Percentiles rank a stretch among this genome's conserved stretches.
phyloP scores from a whole-genome alignment of 2,113 vertebrate species.

The Ibidorhyncha struthersii region DNA sequence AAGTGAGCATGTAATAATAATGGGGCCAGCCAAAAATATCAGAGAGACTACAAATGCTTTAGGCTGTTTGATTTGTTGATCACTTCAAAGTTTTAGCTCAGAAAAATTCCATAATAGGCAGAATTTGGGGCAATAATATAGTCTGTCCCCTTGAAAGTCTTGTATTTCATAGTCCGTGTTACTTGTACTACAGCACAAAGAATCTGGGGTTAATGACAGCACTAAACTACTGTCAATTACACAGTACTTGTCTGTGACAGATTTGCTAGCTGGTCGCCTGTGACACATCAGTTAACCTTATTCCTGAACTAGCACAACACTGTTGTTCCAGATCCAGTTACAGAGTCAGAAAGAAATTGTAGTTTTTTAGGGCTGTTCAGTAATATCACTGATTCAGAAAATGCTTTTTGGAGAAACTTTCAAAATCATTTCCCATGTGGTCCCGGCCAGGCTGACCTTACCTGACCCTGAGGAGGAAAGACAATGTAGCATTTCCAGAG shows the following conservation, averaged over 20 bases:
- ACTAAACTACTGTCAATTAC: not conserved
- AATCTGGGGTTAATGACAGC: not conserved
- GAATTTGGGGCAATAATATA: not conserved
- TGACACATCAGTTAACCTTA: not conserved
- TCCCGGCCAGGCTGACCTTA: not conserved
- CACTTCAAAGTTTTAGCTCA: not conserved
- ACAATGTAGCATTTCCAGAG: not conserved
- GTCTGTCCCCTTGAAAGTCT: not conserved
- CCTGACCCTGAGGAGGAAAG: not conserved
- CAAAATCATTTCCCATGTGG: not conserved
- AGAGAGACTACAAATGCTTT: not conserved
- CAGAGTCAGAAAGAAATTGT: not conserved
- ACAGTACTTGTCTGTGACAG: not conserved
- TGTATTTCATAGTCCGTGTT: not conserved
- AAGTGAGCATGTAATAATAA: not conserved
- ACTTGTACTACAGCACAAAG: not conserved
- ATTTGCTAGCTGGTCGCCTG: not conserved
- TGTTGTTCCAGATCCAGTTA: not conserved
- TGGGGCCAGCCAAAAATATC: not conserved
- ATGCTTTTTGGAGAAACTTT: not conserved
- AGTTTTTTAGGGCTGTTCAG: not conserved
- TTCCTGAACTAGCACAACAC: not conserved
- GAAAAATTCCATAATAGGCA: not conserved
- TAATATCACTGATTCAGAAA: not conserved
- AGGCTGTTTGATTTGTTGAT: not conserved